Evolutionary conservation across 2,888 invertebrate species (phyloP), one percentile per base, ranked within the genome.

Genomic region (Endotricha flammealis): DNA sequence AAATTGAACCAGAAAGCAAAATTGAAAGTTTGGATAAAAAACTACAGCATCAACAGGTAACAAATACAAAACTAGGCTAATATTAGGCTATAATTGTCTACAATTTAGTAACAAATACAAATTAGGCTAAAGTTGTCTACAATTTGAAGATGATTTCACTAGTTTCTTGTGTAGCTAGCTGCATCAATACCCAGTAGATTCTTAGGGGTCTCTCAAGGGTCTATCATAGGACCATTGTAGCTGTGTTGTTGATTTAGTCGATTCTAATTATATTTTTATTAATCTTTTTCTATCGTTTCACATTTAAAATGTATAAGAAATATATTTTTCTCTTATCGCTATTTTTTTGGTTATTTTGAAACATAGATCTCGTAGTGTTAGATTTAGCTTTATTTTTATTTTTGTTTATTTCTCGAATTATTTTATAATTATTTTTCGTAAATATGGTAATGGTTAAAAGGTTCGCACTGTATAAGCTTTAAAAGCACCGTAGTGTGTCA

Each of bases 31-130:
- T 91, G 50, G 91, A 92, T 57, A 89, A 88, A 59, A 90, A 90
- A 62, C 82, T 91, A 42, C 89, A 90, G 37, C 90, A 91, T 44
- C 91, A 91, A 64, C 91, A 92, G 83, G 90, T 90, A 77, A 64
- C 63, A 42, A 27, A 20, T n/a, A 38, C 36, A 38, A 31, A 33
- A 32, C 24, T 14, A n/a, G n/a, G n/a, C n/a, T n/a, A n/a, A n/a
- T n/a, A n/a, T n/a, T n/a, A n/a, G n/a, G n/a, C n/a, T n/a, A n/a
- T n/a, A n/a, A n/a, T n/a, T n/a, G n/a, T n/a, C n/a, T n/a, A n/a
- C n/a, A n/a, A n/a, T n/a, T n/a, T n/a, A n/a, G n/a, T n/a, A n/a
- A n/a, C n/a, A n/a, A n/a, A n/a, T n/a, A n/a, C n/a, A n/a, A n/a
- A n/a, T n/a, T n/a, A n/a, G n/a, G n/a, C n/a, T n/a, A n/a, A n/a